Conservation (phyloP, 2,888 invertebrate species). For the Caradrina kadenii region DNA sequence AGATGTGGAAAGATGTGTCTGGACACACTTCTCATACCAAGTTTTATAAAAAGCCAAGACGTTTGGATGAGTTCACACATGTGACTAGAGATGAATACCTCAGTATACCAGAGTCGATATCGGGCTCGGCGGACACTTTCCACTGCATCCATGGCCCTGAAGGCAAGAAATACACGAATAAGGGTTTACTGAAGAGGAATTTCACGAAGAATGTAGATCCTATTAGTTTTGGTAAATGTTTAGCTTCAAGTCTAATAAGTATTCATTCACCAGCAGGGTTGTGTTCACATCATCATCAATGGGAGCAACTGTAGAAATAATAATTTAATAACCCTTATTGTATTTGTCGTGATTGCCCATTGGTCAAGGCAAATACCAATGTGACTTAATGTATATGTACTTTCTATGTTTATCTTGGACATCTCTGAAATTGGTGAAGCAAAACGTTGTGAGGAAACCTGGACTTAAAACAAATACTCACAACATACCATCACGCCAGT, state of each 20-base stretch:
- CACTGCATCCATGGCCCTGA: constrained; percentile 75
- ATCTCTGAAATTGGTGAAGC: too few relatives aligned
- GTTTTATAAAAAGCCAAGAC: constrained; percentile 68
- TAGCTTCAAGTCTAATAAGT: neutral
- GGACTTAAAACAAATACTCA: too few relatives aligned
- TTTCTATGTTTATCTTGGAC: too few relatives aligned
- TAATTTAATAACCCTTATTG: too few relatives aligned
- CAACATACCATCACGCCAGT: too few relatives aligned
- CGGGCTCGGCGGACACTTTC: constrained; percentile 76
- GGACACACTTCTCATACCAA: constrained; percentile 75
- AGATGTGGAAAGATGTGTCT: constrained; percentile 57
- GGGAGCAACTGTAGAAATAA: too few relatives aligned
- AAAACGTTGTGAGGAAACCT: too few relatives aligned
- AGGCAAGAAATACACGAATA: constrained; percentile 75
- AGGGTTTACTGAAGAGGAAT: constrained; percentile 74
- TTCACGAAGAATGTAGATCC: constrained; percentile 78
- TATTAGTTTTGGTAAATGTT: constrained; percentile 65
- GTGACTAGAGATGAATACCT: constrained; percentile 74
- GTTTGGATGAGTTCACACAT: constrained; percentile 58
- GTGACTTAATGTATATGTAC: too few relatives aligned
- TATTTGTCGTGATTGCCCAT: too few relatives aligned
- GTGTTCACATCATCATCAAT: too few relatives aligned
- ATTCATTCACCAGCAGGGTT: too few relatives aligned
- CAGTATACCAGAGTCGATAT: constrained; percentile 73
- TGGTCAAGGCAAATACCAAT: too few relatives aligned